Conservation (phyloP, 2,113 vertebrate genomes). For the Circaetus gallicus region DNA sequence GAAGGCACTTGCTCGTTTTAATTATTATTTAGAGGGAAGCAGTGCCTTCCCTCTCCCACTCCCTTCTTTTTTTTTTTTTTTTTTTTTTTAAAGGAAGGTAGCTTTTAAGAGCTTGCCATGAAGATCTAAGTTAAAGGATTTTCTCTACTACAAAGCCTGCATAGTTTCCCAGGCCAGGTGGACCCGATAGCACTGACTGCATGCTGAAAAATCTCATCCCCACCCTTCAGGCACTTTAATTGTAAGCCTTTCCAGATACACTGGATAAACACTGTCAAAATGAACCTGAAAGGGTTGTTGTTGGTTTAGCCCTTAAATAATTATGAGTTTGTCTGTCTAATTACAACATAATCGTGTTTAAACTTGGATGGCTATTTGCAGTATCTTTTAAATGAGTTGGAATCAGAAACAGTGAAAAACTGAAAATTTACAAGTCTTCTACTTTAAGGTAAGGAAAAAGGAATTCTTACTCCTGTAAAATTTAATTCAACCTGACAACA, state of each 20-base stretch:
- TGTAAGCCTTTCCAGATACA: constrained; percentile 67
- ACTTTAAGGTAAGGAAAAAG: neutral
- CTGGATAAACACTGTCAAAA: constrained; percentile 64
- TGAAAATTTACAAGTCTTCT: neutral
- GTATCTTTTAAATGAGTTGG: constrained; percentile 7
- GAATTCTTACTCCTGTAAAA: constrained; percentile 25
- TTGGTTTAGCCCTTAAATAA: constrained; percentile 59
- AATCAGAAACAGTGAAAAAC: neutral
- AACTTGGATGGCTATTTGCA: constrained; percentile 27
- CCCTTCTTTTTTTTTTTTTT: neutral
- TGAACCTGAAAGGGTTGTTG: constrained; percentile 33
- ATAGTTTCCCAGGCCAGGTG: constrained; percentile 66
- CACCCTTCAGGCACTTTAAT: constrained; percentile 59
- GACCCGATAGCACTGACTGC: constrained; percentile 52
- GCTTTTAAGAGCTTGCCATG: constrained; percentile 52
- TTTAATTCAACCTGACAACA: constrained; percentile 43
- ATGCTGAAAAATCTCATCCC: constrained; percentile 60
- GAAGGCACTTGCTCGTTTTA: neutral
- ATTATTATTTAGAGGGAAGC: neutral
- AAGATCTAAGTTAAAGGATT: constrained; percentile 64
- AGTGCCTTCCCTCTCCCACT: neutral
- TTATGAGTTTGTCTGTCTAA: constrained; percentile 60
- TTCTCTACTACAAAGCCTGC: constrained; percentile 44
- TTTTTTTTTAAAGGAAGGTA: neutral
- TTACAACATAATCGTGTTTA: constrained; percentile 58